phyloP scores from a whole-genome alignment of 2,888 invertebrate genomes.

The Sphaerophoria taeniata region DNA sequence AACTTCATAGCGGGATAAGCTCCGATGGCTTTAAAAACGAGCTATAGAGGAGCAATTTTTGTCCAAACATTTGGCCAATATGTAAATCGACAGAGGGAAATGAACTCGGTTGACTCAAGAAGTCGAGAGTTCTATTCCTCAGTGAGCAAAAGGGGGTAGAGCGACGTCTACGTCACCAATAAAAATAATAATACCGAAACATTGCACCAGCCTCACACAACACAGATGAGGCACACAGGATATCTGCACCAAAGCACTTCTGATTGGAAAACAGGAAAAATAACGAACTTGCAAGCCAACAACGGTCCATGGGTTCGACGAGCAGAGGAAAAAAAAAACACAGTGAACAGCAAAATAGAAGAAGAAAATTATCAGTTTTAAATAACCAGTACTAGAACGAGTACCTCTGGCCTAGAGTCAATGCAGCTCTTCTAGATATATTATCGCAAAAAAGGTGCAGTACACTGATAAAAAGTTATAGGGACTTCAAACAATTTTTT shows the following conservation, averaged over 20 bases:
- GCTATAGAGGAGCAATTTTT: background rate
- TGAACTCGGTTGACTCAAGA: slow-evolving; percentile 64
- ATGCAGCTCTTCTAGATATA: slow-evolving; percentile 9
- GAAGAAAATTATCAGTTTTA: slow-evolving; percentile 67
- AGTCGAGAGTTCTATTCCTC: background rate
- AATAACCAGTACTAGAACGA: slow-evolving; percentile 51
- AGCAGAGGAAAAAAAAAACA: slow-evolving; percentile 3
- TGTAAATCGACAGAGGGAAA: slow-evolving; percentile 71
- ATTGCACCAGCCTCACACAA: slow-evolving; percentile 1
- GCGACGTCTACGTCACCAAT: slow-evolving; percentile 63
- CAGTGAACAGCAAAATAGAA: slow-evolving; percentile 46
- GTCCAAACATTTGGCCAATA: slow-evolving; percentile 52
- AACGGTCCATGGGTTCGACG: slow-evolving; percentile 7
- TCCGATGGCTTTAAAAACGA: background rate
- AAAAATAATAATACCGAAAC: slow-evolving; percentile 65
- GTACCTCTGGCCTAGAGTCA: slow-evolving; percentile 32
- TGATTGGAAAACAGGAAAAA: slow-evolving; percentile 72
- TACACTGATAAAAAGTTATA: background rate
- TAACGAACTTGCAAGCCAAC: slow-evolving; percentile 39
- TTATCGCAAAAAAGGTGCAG: slow-evolving; percentile 3
- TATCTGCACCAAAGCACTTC: slow-evolving; percentile 37
- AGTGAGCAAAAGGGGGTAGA: background rate
- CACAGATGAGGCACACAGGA: slow-evolving; percentile 37
- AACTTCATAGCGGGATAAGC: background rate
- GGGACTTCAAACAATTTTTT: no score